phyloP scores from a whole-genome alignment of 1,140 invertebrate genomes.

The Drosophila biarmipes region DNA sequence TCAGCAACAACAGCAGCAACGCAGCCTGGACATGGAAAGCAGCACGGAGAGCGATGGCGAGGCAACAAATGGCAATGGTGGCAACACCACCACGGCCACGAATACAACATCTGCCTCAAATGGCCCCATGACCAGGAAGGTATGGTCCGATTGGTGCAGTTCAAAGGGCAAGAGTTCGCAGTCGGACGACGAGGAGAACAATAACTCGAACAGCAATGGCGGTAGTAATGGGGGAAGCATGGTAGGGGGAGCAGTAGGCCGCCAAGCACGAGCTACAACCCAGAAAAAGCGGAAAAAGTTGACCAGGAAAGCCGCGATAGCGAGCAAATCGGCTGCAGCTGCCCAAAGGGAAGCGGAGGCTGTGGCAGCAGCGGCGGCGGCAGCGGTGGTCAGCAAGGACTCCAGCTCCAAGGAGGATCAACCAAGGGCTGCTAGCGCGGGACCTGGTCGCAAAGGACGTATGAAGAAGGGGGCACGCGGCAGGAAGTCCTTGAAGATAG shows the following conservation, averaged over 20 bases:
- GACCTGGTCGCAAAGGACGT: slow-evolving; percentile 76
- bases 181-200: slow-evolving; percentile 86
- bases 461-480: slow-evolving; percentile 73
- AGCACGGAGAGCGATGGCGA: slow-evolving; percentile 85
- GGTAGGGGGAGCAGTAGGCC: slow-evolving; percentile 14
- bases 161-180: slow-evolving; percentile 86
- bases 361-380: slow-evolving; percentile 57
- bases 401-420: slow-evolving; percentile 71
- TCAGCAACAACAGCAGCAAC: slow-evolving; percentile 58
- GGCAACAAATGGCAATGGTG: slow-evolving; percentile 84
- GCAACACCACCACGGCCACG: slow-evolving; percentile 86
- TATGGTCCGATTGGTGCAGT: slow-evolving; percentile 91
- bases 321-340: slow-evolving; percentile 79
- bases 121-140: slow-evolving; percentile 87
- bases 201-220: slow-evolving; percentile 77
- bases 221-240: slow-evolving; percentile 27
- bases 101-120: slow-evolving; percentile 85
- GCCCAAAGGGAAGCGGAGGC: slow-evolving; percentile 77
- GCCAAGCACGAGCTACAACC: slow-evolving; percentile 68
- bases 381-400: slow-evolving; percentile 62
- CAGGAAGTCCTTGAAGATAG: slow-evolving; percentile 86
- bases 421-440: slow-evolving; percentile 31
- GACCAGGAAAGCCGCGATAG: slow-evolving; percentile 80
- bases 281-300: slow-evolving; percentile 83
- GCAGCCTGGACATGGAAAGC: slow-evolving; percentile 75